Evolutionary conservation across 2,888 invertebrate genomes (phyloP).

Genomic region (Drosophila putrida): DNA sequence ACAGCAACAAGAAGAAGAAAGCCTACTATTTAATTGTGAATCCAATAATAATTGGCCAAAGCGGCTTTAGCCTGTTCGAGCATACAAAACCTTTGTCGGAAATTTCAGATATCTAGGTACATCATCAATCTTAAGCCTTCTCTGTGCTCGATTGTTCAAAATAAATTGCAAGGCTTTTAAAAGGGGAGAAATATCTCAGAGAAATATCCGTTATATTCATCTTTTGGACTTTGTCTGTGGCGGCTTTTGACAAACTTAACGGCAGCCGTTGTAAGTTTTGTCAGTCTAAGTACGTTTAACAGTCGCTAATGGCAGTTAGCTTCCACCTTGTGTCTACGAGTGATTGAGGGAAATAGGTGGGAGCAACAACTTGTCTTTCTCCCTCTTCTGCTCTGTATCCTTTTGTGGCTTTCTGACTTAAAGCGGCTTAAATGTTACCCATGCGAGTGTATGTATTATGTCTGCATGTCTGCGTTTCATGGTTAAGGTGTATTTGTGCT

Average conservation of each 20-base stretch:
- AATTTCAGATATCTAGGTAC: conserved; percentile 6
- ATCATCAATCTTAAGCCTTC: conserved; percentile 16
- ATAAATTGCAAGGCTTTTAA: background rate
- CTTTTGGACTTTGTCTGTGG: conserved; percentile 19
- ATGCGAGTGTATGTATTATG: conserved; percentile 4
- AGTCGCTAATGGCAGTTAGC: conserved; percentile 45
- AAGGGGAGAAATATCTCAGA: background rate
- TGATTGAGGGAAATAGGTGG: background rate
- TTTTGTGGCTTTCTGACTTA: conserved; percentile 40
- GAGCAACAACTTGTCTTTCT: background rate
- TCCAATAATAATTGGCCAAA: conserved; percentile 72
- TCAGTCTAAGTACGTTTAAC: conserved; percentile 14
- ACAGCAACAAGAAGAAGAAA: conserved; percentile 17
- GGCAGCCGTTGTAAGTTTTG: conserved; percentile 34
- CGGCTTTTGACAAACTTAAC: conserved; percentile 29
- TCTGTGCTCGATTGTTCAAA: conserved; percentile 2
- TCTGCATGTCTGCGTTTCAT: conserved; percentile 19
- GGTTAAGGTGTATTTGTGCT: no score
- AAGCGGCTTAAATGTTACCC: conserved; percentile 45
- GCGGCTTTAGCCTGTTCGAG: conserved; percentile 55
- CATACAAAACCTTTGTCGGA: conserved; percentile 17
- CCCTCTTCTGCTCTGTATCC: conserved; percentile 7
- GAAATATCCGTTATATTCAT: background rate
- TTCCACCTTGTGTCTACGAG: conserved; percentile 1
- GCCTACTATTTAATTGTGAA: conserved; percentile 61